Base-by-base conservation (phyloP, 1,140 invertebrate genomes). In the Trissolcus basalis region DNA sequence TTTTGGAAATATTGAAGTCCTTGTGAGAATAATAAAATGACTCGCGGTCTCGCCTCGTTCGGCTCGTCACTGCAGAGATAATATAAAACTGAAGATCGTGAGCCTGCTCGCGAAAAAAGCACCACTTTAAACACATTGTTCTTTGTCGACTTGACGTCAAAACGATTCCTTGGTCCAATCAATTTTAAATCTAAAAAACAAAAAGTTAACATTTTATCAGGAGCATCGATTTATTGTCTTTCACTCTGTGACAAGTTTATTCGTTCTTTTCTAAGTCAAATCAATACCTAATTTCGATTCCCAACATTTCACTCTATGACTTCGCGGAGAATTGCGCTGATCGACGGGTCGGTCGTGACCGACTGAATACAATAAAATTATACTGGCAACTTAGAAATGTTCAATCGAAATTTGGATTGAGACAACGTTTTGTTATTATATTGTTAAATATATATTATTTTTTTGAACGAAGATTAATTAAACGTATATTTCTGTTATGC, bases 1-100 rank as follows among this genome's bases (percentile, higher is more conserved):
- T 84, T 85, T 85, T 80, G 68, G 71, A 70, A 65, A 78, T 78
- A 76, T 77, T 44, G 45, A 43, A 81, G 59, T 72, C 67, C 64
- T 82, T 76, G 59, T 67, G 76, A 78, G 45, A 75, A 83, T 80
- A 72, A 72, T 71, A 65, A 77, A 55, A 74, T 67, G 63, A 74
- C 59, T 59, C 60, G 76, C 72, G 70, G 65, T 73, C 80, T 76
- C 64, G 80, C 75, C 74, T 79, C 80, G 79, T 81, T 81, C 58
- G 60, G 53, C 65, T 76, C 58, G 53, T 65, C 67, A 78, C 74
- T 49, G 43, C 41, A 63, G 47, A 70, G 33, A 74, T 67, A 60
- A 69, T 70, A 53, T 50, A 69, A 27, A 27, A 61, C 63, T 16
- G 53, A 72, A 77, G 53, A 65, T 64, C 56, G 71, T 63, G 63